Percentiles rank a stretch among this genome's conserved stretches.
Conservation (phyloP, 2,888 invertebrate genomes). For the Ophion ellenae region DNA sequence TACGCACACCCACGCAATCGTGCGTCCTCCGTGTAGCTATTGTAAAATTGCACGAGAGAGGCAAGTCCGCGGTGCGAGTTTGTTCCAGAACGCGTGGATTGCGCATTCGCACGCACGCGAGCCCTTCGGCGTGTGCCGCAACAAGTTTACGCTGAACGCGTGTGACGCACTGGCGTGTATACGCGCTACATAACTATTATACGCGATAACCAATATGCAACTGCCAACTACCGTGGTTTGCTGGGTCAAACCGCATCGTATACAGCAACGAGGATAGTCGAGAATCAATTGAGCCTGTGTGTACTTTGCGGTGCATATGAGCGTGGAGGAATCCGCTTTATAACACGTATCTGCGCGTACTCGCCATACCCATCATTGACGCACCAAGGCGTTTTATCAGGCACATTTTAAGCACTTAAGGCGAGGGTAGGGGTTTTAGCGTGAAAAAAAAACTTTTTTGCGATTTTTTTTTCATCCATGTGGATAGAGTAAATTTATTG, state of each 20-base stretch:
- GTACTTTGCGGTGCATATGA: conserved; percentile 45
- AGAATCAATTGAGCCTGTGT: conserved; percentile 51
- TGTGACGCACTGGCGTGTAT: conserved; percentile 49
- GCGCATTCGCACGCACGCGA: conserved; percentile 54
- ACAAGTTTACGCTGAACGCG: conserved; percentile 72
- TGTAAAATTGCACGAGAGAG: conserved; percentile 65
- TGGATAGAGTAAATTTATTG: too few species aligned
- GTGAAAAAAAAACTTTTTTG: too few species aligned
- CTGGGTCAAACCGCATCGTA: conserved; percentile 32
- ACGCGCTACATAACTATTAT: conserved; percentile 39
- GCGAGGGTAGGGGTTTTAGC: too few species aligned
- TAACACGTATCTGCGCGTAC: conserved; percentile 2
- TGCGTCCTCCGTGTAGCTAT: conserved; percentile 67
- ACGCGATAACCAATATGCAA: conserved; percentile 40
- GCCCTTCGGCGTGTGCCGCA: conserved; percentile 64
- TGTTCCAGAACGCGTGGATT: conserved; percentile 57
- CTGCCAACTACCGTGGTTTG: conserved; percentile 53
- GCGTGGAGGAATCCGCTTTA: conserved; percentile 23
- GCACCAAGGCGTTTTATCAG: background rate
- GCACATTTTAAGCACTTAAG: background rate
- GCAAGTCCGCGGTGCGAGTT: conserved; percentile 46
- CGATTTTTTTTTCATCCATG: too few species aligned
- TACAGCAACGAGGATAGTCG: conserved; percentile 29
- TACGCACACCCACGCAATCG: conserved; percentile 65
- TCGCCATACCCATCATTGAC: background rate